These are phyloP conservation scores for Anhinga anhinga DNA, from an alignment of 2,113 vertebrate genomes.

Conservation along the genomic window DNA sequence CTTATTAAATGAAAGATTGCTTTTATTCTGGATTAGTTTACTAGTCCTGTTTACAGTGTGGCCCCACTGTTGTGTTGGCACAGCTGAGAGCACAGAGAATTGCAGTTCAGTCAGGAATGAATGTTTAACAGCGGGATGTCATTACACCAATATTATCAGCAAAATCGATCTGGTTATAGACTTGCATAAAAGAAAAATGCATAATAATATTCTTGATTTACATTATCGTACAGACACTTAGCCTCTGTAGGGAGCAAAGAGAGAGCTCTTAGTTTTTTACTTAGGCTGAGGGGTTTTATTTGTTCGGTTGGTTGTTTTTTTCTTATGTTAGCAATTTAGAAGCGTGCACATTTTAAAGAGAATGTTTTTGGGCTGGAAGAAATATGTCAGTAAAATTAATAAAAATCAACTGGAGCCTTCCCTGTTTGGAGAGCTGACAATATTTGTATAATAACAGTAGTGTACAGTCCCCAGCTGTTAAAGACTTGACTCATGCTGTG, in stretches of 20 bases:
- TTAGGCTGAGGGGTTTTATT: rapidly evolving
- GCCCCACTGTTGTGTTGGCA: neutral
- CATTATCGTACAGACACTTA: neutral
- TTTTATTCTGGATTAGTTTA: neutral
- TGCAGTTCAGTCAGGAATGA: neutral
- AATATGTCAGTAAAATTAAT: neutral
- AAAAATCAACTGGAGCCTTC: neutral
- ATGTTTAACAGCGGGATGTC: neutral
- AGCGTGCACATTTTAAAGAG: neutral
- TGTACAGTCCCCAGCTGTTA: neutral
- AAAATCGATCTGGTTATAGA: neutral
- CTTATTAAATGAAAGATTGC: neutral
- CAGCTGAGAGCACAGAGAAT: neutral
- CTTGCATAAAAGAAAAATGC: neutral
- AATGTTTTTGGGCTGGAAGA: neutral
- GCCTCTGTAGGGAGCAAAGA: neutral
- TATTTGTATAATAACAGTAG: neutral
- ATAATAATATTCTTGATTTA: neutral
- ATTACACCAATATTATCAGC: neutral
- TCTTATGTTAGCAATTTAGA: neutral
- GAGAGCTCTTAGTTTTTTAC: neutral
- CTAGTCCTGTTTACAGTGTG: neutral
- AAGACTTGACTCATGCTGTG: neutral
- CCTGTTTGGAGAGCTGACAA: neutral
- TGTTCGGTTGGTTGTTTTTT: neutral